Evolutionary conservation across 2,888 invertebrate species (phyloP).

Genomic region (Ophion slaviceki): DNA sequence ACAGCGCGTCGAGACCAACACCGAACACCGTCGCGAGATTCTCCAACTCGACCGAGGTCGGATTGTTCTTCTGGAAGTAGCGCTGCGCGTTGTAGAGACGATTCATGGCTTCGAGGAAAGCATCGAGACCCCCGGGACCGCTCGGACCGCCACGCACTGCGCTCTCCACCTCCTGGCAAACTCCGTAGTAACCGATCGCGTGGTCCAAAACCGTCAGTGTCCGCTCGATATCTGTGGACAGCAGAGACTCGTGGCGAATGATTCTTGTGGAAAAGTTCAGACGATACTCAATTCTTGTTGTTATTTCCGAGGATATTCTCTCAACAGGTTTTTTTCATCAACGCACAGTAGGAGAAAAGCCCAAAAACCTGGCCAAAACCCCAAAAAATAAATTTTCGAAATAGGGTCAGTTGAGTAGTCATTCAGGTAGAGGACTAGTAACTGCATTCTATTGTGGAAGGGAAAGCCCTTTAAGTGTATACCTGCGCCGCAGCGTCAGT

Average conservation of each 20-base stretch:
- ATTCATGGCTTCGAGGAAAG: constrained; percentile 90
- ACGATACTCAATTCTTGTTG: too few species aligned
- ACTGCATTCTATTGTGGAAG: too few species aligned
- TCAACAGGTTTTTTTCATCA: too few species aligned
- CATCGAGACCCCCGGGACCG: constrained; percentile 83
- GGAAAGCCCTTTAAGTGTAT: too few species aligned
- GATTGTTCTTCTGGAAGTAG: constrained; percentile 96
- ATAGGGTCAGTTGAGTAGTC: too few species aligned
- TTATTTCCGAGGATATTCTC: too few species aligned
- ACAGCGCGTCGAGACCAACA: constrained; percentile 93
- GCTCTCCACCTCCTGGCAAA: constrained; percentile 95
- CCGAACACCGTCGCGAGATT: constrained; percentile 93
- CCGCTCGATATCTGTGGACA: constrained; percentile 92
- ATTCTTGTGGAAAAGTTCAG: background rate
- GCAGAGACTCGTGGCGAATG: background rate
- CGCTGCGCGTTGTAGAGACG: constrained; percentile 93
- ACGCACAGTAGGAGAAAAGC: too few species aligned
- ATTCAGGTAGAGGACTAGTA: too few species aligned
- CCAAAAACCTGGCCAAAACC: too few species aligned
- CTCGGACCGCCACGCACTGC: constrained; percentile 93
- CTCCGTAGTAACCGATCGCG: constrained; percentile 98
- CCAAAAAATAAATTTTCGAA: too few species aligned
- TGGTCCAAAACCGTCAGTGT: constrained; percentile 95
- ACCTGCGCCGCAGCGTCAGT: too few species aligned
- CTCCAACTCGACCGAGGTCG: constrained; percentile 96